Percentiles rank a stretch among this genome's conserved stretches.
Evolutionary conservation across 2,888 invertebrate species (phyloP).

Genomic region (Tenthredo notha): DNA sequence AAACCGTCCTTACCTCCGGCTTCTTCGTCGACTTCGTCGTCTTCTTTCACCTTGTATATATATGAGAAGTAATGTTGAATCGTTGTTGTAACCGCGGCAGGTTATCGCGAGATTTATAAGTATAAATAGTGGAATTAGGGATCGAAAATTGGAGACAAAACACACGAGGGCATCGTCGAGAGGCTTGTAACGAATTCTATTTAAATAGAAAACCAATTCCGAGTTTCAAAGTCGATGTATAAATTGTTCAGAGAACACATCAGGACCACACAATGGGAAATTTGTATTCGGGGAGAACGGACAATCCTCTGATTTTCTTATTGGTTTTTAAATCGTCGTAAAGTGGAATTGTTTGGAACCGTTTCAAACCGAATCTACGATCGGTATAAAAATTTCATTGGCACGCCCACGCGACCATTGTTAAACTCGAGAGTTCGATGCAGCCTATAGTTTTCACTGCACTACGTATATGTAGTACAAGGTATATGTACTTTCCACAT

Average conservation of each 20-base stretch:
- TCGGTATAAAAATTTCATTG: constrained; percentile 48
- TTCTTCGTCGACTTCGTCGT: neutral
- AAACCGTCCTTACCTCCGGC: constrained; percentile 39
- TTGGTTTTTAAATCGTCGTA: constrained; percentile 52
- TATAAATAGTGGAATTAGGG: constrained; percentile 26
- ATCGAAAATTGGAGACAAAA: constrained; percentile 33
- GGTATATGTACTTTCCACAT: neutral
- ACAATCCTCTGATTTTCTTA: constrained; percentile 46
- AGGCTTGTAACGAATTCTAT: constrained; percentile 43
- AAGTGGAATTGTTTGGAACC: constrained; percentile 49
- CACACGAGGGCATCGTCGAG: constrained; percentile 8
- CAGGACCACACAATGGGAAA: constrained; percentile 51
- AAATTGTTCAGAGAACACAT: constrained; percentile 31
- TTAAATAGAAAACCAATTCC: constrained; percentile 53
- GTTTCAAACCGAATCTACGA: constrained; percentile 45
- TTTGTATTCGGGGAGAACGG: constrained; percentile 46
- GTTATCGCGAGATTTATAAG: constrained; percentile 48
- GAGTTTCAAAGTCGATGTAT: constrained; percentile 36
- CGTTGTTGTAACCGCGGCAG: neutral
- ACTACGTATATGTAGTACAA: neutral
- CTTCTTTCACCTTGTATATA: neutral
- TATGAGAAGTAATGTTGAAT: neutral
- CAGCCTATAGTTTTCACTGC: neutral
- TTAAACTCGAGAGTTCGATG: neutral
- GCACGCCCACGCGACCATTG: constrained; percentile 42